Percentiles rank a stretch among this genome's conserved stretches.
These are phyloP conservation scores for Semnornis frantzii DNA, from an alignment of 2,113 vertebrate genomes.

Conservation along the genomic window DNA sequence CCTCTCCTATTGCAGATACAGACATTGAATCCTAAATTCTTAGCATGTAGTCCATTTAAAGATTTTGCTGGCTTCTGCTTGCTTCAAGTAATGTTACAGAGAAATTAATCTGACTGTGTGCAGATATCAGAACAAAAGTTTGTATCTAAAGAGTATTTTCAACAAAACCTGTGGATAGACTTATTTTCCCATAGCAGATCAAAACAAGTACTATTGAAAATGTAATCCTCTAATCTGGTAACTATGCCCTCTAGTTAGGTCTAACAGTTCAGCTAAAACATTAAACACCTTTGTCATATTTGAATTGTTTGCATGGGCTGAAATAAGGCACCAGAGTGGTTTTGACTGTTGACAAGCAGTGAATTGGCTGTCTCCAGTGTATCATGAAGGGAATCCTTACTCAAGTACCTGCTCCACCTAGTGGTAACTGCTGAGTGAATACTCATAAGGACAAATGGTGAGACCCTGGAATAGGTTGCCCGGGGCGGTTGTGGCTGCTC, in stretches of 20 bases:
- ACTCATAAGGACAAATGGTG: neutral
- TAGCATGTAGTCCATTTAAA: neutral
- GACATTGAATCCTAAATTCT: neutral
- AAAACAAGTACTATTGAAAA: neutral
- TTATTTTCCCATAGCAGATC: neutral
- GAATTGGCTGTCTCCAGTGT: neutral
- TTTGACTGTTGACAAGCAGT: neutral
- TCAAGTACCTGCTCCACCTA: conserved; percentile 38
- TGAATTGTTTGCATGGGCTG: neutral
- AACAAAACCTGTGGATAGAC: neutral
- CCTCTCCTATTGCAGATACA: neutral
- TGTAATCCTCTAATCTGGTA: neutral
- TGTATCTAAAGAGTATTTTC: neutral
- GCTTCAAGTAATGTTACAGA: neutral
- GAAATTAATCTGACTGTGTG: neutral
- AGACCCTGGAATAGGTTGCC: no score
- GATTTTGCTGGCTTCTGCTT: neutral
- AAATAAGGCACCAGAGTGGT: neutral
- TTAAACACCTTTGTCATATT: neutral
- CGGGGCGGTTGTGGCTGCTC: no score
- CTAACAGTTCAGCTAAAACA: neutral
- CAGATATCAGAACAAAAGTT: neutral
- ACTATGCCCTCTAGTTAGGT: neutral
- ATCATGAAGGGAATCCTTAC: neutral
- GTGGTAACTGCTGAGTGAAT: neutral